Conservation (phyloP, 2,888 invertebrate genomes). For the Philereme vetulata region DNA sequence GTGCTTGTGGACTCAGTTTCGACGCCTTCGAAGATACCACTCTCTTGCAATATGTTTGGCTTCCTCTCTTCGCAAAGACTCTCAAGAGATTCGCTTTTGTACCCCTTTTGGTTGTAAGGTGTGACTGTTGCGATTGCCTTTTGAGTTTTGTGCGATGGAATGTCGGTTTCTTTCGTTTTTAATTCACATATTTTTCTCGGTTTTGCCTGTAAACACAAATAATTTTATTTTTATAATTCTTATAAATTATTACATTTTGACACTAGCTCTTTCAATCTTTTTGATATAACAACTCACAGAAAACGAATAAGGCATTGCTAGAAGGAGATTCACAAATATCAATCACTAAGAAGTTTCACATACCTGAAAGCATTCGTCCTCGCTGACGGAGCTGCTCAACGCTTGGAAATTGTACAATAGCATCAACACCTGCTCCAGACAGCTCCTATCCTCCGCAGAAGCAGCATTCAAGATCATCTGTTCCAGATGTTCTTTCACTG, state of each 20-base stretch:
- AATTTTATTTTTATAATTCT: not conserved
- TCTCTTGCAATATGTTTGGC: conserved; percentile 86
- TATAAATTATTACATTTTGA: not conserved
- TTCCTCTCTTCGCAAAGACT: conserved; percentile 78
- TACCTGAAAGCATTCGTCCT: conserved; percentile 83
- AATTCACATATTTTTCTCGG: conserved; percentile 73
- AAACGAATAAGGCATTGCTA: not conserved
- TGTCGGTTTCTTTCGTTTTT: conserved; percentile 72
- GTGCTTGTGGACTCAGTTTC: conserved; percentile 77
- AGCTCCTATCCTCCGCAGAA: conserved; percentile 84
- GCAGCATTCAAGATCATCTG: conserved; percentile 79
- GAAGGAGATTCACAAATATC: conserved; percentile 10
- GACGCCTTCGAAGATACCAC: conserved; percentile 88
- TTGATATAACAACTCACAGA: not conserved
- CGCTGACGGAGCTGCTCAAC: conserved; percentile 80
- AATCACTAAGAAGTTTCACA: conserved; percentile 36
- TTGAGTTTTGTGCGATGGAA: conserved; percentile 71
- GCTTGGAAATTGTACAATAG: conserved; percentile 85
- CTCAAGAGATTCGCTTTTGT: conserved; percentile 76
- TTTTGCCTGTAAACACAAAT: conserved; percentile 63
- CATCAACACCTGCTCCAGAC: conserved; percentile 85
- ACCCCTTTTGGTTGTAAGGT: conserved; percentile 82
- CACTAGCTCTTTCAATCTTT: not conserved
- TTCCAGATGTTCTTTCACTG: conserved; percentile 78
- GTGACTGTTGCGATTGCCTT: conserved; percentile 87